A percentile compares a stretch with the other conserved stretches of the same genome.
phyloP scores from a whole-genome alignment of 2,888 invertebrate genomes.

The Elegia similella region DNA sequence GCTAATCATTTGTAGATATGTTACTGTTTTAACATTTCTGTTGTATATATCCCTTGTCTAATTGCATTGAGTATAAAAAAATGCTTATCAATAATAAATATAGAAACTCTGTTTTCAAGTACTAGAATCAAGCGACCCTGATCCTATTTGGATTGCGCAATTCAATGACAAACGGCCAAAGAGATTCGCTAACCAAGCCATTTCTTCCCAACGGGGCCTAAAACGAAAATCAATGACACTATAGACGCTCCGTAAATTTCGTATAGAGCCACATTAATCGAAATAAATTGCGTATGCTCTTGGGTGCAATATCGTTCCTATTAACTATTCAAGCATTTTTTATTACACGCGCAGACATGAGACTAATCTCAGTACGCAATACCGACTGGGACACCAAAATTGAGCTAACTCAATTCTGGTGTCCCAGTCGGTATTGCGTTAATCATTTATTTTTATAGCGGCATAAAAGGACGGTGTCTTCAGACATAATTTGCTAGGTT shows the following conservation, averaged over 20 bases:
- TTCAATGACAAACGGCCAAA: background rate
- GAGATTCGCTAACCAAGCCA: background rate
- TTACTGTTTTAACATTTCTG: no score
- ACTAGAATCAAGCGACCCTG: background rate
- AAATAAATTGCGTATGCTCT: constrained; percentile 9
- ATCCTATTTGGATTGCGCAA: background rate
- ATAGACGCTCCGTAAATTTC: background rate
- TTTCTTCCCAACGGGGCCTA: background rate
- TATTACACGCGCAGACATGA: background rate
- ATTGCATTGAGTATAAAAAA: no score
- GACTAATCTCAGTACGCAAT: background rate
- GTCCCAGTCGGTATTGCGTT: background rate
- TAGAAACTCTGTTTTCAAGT: background rate
- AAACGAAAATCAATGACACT: constrained; percentile 12
- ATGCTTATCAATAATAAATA: no score
- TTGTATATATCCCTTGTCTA: no score
- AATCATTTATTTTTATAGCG: background rate
- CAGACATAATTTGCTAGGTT: no score
- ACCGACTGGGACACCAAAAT: background rate
- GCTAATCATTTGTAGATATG: no score
- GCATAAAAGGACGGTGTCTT: no score
- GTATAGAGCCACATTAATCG: background rate
- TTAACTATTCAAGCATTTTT: constrained; percentile 1
- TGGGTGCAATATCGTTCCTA: background rate
- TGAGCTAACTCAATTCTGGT: no score